A percentile compares a stretch with the other conserved stretches of the same genome.
phyloP scores from a whole-genome alignment of 2,888 invertebrate species.

The Machimus atricapillus region DNA sequence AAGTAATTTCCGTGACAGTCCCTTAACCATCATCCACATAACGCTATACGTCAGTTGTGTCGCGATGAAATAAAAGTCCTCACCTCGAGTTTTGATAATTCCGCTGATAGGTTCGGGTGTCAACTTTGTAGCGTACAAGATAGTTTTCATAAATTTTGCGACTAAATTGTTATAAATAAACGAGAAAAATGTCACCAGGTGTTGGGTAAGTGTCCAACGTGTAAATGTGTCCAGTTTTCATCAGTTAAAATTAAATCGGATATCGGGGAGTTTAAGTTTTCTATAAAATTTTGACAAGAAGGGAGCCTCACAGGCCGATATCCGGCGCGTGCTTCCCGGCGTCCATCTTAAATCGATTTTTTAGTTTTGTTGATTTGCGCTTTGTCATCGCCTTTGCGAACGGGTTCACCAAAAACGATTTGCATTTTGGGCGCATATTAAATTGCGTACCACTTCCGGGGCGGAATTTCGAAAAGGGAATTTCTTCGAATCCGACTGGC shows the following conservation, averaged over 20 bases:
- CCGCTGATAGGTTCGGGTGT: constrained; percentile 17
- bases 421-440: not conserved
- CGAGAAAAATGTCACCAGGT: constrained; percentile 41
- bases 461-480: not conserved
- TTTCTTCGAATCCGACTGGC: not conserved
- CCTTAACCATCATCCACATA: not conserved
- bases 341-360: constrained; percentile 49
- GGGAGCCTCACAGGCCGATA: not conserved
- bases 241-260: not conserved
- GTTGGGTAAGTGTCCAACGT: constrained; percentile 43
- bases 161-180: not conserved
- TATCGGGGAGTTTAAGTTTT: not conserved
- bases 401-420: not conserved
- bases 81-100: not conserved
- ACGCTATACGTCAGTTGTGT: not conserved
- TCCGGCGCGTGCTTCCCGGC: constrained; percentile 52
- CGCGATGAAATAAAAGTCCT: not conserved
- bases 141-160: not conserved
- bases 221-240: not conserved
- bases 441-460: not conserved
- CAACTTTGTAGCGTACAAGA: not conserved
- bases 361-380: not conserved
- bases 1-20: not conserved
- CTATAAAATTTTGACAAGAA: not conserved
- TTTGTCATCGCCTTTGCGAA: not conserved